These are phyloP conservation scores for Coelopa frigida DNA, from an alignment of 1,140 invertebrate genomes.

Conservation along the genomic window DNA sequence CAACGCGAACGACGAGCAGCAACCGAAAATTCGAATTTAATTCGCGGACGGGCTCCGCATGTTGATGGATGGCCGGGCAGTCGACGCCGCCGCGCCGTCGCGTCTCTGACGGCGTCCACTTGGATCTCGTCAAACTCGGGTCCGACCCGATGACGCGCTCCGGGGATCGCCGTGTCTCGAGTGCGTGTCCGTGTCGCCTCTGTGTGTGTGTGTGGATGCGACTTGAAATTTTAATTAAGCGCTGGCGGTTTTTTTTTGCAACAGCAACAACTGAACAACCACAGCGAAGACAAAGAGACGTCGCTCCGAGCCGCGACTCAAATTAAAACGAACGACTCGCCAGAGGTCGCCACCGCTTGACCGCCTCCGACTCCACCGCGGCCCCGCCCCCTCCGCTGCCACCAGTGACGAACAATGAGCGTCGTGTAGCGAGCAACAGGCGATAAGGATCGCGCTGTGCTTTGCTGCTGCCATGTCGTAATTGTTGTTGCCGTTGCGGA, in stretches of 20 bases:
- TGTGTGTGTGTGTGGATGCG: constrained; percentile 17
- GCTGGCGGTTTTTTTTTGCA: constrained; percentile 21
- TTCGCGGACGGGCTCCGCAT: constrained; percentile 37
- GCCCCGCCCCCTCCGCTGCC: no score
- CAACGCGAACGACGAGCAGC: neutral
- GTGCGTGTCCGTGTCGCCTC: neutral
- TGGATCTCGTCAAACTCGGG: no score
- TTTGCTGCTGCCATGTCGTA: no score
- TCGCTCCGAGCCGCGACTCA: constrained; percentile 25
- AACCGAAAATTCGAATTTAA: constrained; percentile 10
- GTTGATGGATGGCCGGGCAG: constrained; percentile 33
- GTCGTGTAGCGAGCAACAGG: no score
- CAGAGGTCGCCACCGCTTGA: no score
- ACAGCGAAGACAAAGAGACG: no score
- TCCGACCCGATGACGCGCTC: neutral
- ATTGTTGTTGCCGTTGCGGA: no score
- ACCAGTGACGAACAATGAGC: no score
- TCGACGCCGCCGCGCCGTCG: neutral
- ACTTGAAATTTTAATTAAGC: constrained; percentile 42
- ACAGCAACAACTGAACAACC: constrained; percentile 11
- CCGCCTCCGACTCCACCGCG: no score
- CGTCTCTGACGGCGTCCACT: no score
- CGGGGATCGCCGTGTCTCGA: neutral
- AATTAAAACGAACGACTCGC: constrained; percentile 44
- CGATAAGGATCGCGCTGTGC: no score